Percentiles rank a stretch among this genome's conserved stretches.
These are phyloP conservation scores for Platysternon megacephalum DNA, from an alignment of 2,113 vertebrate genomes.

Conservation along the genomic window DNA sequence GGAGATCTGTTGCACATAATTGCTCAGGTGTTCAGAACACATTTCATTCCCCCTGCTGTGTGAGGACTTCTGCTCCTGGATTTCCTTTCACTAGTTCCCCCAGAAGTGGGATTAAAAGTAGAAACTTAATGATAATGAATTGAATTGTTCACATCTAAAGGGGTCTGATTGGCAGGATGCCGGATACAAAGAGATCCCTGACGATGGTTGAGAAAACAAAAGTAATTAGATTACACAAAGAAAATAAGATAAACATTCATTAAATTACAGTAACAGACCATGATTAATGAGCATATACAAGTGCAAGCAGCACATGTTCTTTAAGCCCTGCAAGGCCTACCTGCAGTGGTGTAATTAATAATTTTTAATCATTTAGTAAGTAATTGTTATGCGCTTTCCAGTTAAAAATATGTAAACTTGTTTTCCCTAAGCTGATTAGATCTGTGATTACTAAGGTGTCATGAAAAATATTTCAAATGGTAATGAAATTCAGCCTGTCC, in stretches of 20 bases:
- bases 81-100: slow-evolving; percentile 69
- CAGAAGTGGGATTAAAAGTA: slow-evolving; percentile 76
- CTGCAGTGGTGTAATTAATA: slow-evolving; percentile 57
- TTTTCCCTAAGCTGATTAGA: slow-evolving; percentile 57
- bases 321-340: slow-evolving; percentile 52
- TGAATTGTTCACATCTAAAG: slow-evolving; percentile 80
- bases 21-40: slow-evolving; percentile 74
- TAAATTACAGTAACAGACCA: slow-evolving; percentile 80
- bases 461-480: slow-evolving; percentile 59
- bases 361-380: slow-evolving; percentile 55
- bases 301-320: slow-evolving; percentile 15
- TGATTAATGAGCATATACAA: slow-evolving; percentile 78
- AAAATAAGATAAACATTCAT: slow-evolving; percentile 85
- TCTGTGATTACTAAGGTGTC: slow-evolving; percentile 28
- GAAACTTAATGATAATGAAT: slow-evolving; percentile 84
- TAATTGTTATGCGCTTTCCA: slow-evolving; percentile 23
- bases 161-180: slow-evolving; percentile 77
- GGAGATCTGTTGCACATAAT: slow-evolving; percentile 56
- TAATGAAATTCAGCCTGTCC: slow-evolving; percentile 27
- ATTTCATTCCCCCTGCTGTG: slow-evolving; percentile 57
- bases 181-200: slow-evolving; percentile 72
- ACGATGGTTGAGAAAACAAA: slow-evolving; percentile 76
- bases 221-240: slow-evolving; percentile 83
- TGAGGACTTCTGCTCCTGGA: slow-evolving; percentile 51
- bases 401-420: slow-evolving; percentile 20